A percentile compares a stretch with the other conserved stretches of the same genome.
phyloP scores from a whole-genome alignment of 53 echinoderm and acorn worm species.

The Hippasteria phrygiana region DNA sequence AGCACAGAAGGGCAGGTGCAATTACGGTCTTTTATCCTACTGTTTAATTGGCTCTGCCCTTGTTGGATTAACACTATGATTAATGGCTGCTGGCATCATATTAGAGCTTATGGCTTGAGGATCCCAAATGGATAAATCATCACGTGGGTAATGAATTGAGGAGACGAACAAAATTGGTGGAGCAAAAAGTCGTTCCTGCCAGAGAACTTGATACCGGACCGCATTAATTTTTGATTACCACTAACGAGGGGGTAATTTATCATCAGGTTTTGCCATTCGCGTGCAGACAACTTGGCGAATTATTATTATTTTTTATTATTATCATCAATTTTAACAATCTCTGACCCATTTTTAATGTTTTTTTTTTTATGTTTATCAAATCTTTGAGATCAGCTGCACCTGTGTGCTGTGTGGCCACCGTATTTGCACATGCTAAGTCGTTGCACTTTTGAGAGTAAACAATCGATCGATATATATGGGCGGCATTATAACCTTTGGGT shows the following conservation, averaged over 20 bases:
- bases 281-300: constrained; percentile 4
- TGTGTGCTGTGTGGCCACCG: not conserved
- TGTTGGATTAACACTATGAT: constrained; percentile 24
- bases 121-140: constrained; percentile 18
- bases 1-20: constrained; percentile 1
- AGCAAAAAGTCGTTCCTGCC: not conserved
- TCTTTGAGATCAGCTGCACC: not conserved
- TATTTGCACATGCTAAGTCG: constrained; percentile 1
- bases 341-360: constrained; percentile 39
- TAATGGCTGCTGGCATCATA: not conserved
- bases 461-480: not conserved
- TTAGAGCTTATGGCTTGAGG: not conserved
- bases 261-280: constrained; percentile 35
- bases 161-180: not conserved
- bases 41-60: constrained; percentile 8
- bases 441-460: constrained; percentile 27
- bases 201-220: constrained; percentile 16
- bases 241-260: constrained; percentile 42
- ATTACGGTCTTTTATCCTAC: not conserved
- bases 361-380: constrained; percentile 6
- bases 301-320: constrained; percentile 1
- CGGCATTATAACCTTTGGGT: not conserved
- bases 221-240: constrained; percentile 25
- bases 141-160: not conserved
- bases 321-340: not conserved